Base-by-base conservation (phyloP, 2,797 vertebrate genomes). In the Mionectes olivaceus region DNA sequence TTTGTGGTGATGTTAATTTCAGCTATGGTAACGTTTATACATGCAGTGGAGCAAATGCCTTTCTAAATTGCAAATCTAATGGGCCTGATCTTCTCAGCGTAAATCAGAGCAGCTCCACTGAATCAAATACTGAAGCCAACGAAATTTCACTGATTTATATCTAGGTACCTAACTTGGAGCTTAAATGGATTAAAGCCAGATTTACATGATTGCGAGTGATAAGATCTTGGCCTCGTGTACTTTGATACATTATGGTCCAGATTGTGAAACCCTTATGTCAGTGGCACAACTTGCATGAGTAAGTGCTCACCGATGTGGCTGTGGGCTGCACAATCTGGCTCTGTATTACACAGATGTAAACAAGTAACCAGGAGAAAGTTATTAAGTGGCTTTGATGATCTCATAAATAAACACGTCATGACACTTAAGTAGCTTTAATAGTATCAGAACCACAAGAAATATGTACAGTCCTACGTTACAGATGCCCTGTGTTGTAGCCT, bases 321-420 rank as follows among this genome's bases (percentile, higher is more conserved):
- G 75, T 50, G 79, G 92, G 87, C 84, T 94, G 68, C 39, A 23
- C 87, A 92, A 92, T 96, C 95, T 93, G 95, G 92, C 94, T 86
- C 76, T 56, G 44, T 73, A 60, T 88, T 60, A 35, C 87, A 91
- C 89, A 90, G 82, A 91, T 86, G 79, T 92, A 96, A 96, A 94
- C 94, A 95, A 94, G 89, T 19, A 84, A 94, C 91, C 84, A 91
- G 39, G 61, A 83, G 70, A 94, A 96, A 96, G 94, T 95, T 96
- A 96, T 95, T 97, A 94, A 90, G 91, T 79, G 91, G 59, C 70
- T 95, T 76, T 95, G 89, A 95, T 93, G 95, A 96, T 93, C 90
- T 93, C 94, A 86, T 96, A 96, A 94, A 97, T 94, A 96, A 95
- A 94, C 89, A 94, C 55, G 70, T 96, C 96, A 88, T 94, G 95